Evolutionary conservation across 30 jellyfish, hydroid and myxozoan genomes (phyloP).

Genomic region (Cassiopea xamachana): DNA sequence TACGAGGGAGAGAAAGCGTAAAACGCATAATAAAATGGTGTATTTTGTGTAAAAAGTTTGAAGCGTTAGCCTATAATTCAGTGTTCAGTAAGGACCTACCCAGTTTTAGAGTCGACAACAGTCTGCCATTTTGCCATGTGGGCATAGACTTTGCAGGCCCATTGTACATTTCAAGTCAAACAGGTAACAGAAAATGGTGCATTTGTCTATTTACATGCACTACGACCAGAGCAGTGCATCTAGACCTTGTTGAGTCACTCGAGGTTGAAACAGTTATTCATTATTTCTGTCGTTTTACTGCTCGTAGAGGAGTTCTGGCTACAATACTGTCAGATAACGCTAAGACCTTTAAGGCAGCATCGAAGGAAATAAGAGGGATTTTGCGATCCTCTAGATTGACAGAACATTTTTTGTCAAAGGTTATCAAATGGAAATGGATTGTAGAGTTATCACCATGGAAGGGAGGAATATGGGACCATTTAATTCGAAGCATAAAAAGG

Average conservation of each 20-base stretch:
- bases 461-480: slow-evolving; percentile 58
- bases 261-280: slow-evolving; percentile 29
- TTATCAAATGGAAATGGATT: slow-evolving; percentile 48
- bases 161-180: background rate
- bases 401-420: slow-evolving; percentile 22
- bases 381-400: slow-evolving; percentile 43
- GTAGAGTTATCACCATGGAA: slow-evolving; percentile 37
- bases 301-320: slow-evolving; percentile 39
- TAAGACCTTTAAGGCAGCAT: slow-evolving; percentile 36
- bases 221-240: slow-evolving; percentile 72
- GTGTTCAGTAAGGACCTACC: slow-evolving; percentile 21
- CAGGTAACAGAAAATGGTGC: slow-evolving; percentile 14
- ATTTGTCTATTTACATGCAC: slow-evolving; percentile 61
- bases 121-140: slow-evolving; percentile 28
- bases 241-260: slow-evolving; percentile 41
- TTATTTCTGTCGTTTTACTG: slow-evolving; percentile 19
- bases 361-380: slow-evolving; percentile 33
- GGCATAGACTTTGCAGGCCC: slow-evolving; percentile 57
- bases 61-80: slow-evolving; percentile 16
- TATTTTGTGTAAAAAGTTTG: slow-evolving; percentile 26
- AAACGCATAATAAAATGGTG: slow-evolving; percentile 6
- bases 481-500: slow-evolving; percentile 41
- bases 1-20: slow-evolving; percentile 46
- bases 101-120: slow-evolving; percentile 32
- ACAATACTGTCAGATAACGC: slow-evolving; percentile 16